Conservation (phyloP, 35 echinoderm and acorn worm genomes). For the Acanthaster planci region DNA sequence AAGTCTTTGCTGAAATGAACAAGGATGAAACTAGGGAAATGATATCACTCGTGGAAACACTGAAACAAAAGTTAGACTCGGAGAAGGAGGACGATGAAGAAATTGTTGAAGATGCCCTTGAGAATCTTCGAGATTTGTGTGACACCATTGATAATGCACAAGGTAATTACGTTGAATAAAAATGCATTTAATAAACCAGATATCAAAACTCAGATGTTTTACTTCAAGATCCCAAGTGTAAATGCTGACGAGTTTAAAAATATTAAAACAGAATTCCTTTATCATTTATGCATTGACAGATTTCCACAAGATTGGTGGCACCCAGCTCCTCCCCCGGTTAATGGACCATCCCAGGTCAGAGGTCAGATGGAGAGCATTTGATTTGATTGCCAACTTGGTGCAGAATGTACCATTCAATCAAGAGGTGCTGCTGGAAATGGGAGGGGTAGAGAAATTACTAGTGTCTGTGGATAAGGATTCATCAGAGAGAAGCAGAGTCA, state of each 20-base stretch:
- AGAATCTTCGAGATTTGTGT: constrained; percentile 71
- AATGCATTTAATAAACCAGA: not conserved
- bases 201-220: not conserved
- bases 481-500: constrained; percentile 56
- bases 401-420: constrained; percentile 88
- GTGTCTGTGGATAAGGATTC: constrained; percentile 67
- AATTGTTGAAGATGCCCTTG: constrained; percentile 52
- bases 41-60: constrained; percentile 48
- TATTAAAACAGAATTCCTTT: not conserved
- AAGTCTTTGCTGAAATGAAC: constrained; percentile 72
- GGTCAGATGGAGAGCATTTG: constrained; percentile 80
- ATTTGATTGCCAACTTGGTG: constrained; percentile 61
- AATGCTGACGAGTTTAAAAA: not conserved
- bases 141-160: constrained; percentile 91
- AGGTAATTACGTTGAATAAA: too few species aligned
- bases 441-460: constrained; percentile 54
- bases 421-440: constrained; percentile 47
- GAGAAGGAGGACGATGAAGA: constrained; percentile 61
- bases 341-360: constrained; percentile 71
- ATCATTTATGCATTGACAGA: constrained; percentile 52
- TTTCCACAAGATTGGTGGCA: constrained; percentile 85
- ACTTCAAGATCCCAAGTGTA: not conserved
- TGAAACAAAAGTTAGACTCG: constrained; percentile 8
- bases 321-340: constrained; percentile 41
- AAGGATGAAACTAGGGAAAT: constrained; percentile 88